Base-by-base conservation (phyloP, 2,113 vertebrate species). In the Typhlomys cinereus region DNA sequence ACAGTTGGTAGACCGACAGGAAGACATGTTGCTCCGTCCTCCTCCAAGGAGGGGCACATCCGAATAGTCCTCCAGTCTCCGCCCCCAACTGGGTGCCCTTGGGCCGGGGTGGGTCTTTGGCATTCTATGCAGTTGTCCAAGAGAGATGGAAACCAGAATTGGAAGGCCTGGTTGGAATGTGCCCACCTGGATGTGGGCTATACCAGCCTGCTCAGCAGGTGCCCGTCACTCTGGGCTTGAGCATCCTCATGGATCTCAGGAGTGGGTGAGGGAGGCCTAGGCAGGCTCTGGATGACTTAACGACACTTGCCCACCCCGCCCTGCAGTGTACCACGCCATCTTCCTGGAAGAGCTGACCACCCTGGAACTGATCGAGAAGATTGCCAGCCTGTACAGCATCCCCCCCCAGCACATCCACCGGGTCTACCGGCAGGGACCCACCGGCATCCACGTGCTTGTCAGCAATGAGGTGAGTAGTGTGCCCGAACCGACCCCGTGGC, bases 301-400 rank as follows among this genome's bases (percentile, higher is more conserved):
- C 36, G 27, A 1, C 7, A 0, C 61, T 83, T 83, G 61, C 39
- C 54, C 87, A 61, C 75, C 81, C 74, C 61, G 66, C 85, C 46
- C 93, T 54, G 4, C 96, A 99, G 99, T 99, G 79, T 99, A 99
- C 97, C 99, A 99, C 18, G 99, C 99, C 80, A 98, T 99, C 96
- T 99, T 99, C 96, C 95, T 99, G 96, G 99, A 99, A 92, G 98
- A 99, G 41, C 91, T 99, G 95, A 99, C 99, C 0, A 97, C 98
- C 10, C 21, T 98, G 98, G 99, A 99, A 93, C 95, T 99, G 90
- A 98, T 98, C 0, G 99, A 99, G 95, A 99, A 99, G 98, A 99
- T 99, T 27, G 98, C 99, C 39, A 96, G 97, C 93, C 96, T 99
- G 94, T 99, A 98, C 96, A 99, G 97, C 98, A 98, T 99, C 97